Conservation (phyloP, 2,797 vertebrate genomes). For the Setipinna tenuifilis region DNA sequence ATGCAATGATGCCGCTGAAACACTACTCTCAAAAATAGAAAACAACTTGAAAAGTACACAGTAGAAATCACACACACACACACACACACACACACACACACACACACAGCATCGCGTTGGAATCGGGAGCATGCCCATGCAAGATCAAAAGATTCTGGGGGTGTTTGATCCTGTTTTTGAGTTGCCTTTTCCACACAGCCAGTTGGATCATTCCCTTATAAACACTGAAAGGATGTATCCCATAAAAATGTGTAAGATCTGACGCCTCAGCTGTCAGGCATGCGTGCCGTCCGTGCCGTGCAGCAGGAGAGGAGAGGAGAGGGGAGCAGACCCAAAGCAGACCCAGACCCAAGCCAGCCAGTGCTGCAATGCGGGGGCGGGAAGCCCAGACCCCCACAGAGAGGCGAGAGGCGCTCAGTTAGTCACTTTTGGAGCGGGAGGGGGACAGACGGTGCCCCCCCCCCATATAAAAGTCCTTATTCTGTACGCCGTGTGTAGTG, state of each 20-base stretch:
- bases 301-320: not conserved
- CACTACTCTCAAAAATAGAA: slow-evolving; percentile 51
- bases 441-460: not conserved
- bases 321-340: too few relatives aligned
- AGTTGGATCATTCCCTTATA: slow-evolving; percentile 48
- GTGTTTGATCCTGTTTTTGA: slow-evolving; percentile 53
- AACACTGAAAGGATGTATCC: slow-evolving; percentile 51
- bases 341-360: not conserved
- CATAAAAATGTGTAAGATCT: slow-evolving; percentile 53
- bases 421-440: not conserved
- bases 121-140: slow-evolving; percentile 46
- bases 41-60: slow-evolving; percentile 32
- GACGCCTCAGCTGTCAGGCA: slow-evolving; percentile 50
- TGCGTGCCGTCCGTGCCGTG: too few relatives aligned
- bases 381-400: not conserved
- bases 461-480: not conserved
- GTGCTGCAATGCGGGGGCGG: slow-evolving; percentile 7
- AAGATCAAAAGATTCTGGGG: slow-evolving; percentile 52
- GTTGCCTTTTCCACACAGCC: slow-evolving; percentile 39
- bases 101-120: slow-evolving; percentile 24
- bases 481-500: not conserved
- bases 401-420: not conserved
- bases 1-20: slow-evolving; percentile 32
- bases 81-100: not conserved
- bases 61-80: slow-evolving; percentile 40